Conservation (phyloP, 2,888 invertebrate species). For the Eucera pruinosa region DNA sequence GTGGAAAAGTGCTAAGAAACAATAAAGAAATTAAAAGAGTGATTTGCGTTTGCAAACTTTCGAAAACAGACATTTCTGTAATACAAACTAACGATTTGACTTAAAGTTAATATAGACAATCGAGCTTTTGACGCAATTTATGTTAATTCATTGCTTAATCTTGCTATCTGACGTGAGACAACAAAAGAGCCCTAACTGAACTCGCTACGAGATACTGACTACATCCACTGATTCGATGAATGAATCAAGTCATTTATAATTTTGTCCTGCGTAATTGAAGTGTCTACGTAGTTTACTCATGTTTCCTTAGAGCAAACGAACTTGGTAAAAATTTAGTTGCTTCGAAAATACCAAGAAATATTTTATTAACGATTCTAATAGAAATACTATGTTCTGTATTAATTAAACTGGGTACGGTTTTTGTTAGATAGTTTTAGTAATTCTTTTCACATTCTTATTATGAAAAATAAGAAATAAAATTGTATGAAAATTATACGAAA, state of each 20-base stretch:
- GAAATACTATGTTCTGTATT: no score
- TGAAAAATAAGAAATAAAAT: no score
- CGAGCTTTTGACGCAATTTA: conserved; percentile 24
- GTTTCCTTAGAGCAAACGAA: no score
- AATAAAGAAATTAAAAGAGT: neutral
- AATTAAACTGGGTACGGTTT: no score
- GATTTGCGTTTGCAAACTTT: neutral
- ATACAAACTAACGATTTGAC: conserved; percentile 20
- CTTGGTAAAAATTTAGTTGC: no score
- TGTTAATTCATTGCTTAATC: conserved; percentile 43
- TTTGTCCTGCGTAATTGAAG: neutral
- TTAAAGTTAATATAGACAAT: conserved; percentile 10
- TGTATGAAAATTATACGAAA: no score
- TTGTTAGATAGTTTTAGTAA: no score
- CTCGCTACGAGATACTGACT: conserved; percentile 21
- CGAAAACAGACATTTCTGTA: conserved; percentile 12
- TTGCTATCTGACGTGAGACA: conserved; percentile 18
- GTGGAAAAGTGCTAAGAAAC: no score
- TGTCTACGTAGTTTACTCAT: neutral
- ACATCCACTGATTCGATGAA: conserved; percentile 10
- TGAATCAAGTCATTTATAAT: conserved; percentile 15
- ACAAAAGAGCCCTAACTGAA: conserved; percentile 32
- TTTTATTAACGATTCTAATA: no score
- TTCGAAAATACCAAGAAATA: no score
- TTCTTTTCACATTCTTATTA: no score